Base-by-base conservation (phyloP, 2,797 vertebrate genomes). In the Rhinophrynus dorsalis region DNA sequence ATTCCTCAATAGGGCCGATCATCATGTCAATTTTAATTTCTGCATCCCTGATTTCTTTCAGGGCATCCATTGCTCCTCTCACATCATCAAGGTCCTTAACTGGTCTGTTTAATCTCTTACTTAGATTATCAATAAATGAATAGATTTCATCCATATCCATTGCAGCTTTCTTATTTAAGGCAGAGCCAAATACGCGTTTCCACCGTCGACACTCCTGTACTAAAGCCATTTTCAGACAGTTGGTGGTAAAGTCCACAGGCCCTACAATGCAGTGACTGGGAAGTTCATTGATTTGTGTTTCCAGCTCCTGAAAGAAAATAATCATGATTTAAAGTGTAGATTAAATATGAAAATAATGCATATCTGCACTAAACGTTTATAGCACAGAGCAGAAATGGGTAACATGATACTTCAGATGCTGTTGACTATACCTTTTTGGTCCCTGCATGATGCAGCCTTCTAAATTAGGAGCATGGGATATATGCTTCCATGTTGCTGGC, bases 1-100 rank as follows among this genome's bases (percentile, higher is more conserved):
- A 90, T 71, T 94, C 93, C 74, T 94, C 93, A 65, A 93, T 83
- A 2, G 89, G 91, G n/a, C 88, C 87, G 38, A 94, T 83, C 51
- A 76, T 82, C 78, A 81, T 67, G 18, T 93, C 92, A 9, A 93
- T 85, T 48, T 75, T 82, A 30, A 90, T 80, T 83, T 93, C 92
- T 1, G 84, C 85, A 71, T 92, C 89, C 26, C 91, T 84, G 6
- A 93, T 75, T 82, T 92, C 89, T 55, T 79, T 85, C n/a, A 94
- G 78, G 0, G 85, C 78, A 6, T 79, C 85, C 90, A 93, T 94
- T 60, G 89, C 79, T 45, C 63, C 88, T 18, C 89, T 77, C 6
- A 94, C 89, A 10, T 93, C 92, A 2, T 86, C 89, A 68, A 94
- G 87, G 77, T 94, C 92, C 54, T 59, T 77, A 59, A 94, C 67